A percentile compares a stretch with the other conserved stretches of the same genome.
These are phyloP conservation scores for Drosophila parabipectinata DNA, from an alignment of 1,140 invertebrate species.

Conservation along the genomic window DNA sequence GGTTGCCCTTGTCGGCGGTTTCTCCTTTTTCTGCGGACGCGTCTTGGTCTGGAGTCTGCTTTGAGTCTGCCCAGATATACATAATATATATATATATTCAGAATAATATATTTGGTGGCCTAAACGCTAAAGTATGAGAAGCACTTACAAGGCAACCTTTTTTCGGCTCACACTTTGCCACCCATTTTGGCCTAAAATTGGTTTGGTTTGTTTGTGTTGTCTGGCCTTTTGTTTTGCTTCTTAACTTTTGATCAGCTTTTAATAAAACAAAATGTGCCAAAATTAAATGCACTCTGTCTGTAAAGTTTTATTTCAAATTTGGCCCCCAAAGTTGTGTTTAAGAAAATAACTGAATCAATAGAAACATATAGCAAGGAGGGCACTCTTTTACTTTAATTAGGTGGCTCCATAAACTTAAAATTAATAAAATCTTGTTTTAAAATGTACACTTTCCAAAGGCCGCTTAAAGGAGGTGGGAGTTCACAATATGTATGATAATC, in stretches of 20 bases:
- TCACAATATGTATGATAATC: slow-evolving; percentile 47
- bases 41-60: slow-evolving; percentile 31
- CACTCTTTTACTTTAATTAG: background rate
- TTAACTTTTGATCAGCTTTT: slow-evolving; percentile 74
- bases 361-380: background rate
- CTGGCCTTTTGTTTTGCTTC: slow-evolving; percentile 56
- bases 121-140: slow-evolving; percentile 25
- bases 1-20: background rate
- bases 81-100: slow-evolving; percentile 13
- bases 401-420: background rate
- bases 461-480: too few species aligned
- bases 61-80: slow-evolving; percentile 18
- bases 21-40: slow-evolving; percentile 51
- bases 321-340: slow-evolving; percentile 25
- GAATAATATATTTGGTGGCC: slow-evolving; percentile 39
- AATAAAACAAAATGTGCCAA: slow-evolving; percentile 53
- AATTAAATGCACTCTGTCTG: slow-evolving; percentile 66
- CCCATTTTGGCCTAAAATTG: slow-evolving; percentile 11
- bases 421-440: too few species aligned
- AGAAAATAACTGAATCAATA: slow-evolving; percentile 27
- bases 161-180: slow-evolving; percentile 13
- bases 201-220: slow-evolving; percentile 49
- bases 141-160: slow-evolving; percentile 51
- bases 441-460: too few species aligned
- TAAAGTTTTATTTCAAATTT: slow-evolving; percentile 57